A percentile compares a stretch with the other conserved stretches of the same genome.
phyloP scores from a whole-genome alignment of 2,797 vertebrate genomes.

The Eulemur rubriventer region DNA sequence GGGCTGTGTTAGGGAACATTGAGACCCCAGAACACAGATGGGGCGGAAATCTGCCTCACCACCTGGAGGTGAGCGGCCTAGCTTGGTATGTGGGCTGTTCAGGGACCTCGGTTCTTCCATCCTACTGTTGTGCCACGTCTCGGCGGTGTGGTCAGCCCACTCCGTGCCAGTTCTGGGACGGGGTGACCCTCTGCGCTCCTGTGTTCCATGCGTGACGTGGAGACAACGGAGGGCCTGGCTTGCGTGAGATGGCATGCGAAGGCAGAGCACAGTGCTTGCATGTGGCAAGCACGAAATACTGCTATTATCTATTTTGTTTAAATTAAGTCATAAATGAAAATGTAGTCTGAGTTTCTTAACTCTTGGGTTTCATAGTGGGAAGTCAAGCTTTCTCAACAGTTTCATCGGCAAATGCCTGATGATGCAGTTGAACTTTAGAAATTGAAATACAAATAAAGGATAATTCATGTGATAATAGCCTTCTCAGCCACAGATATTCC shows the following conservation, averaged over 20 bases:
- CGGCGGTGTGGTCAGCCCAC: neutral
- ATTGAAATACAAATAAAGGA: neutral
- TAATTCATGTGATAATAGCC: neutral
- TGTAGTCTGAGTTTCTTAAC: neutral
- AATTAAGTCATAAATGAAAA: neutral
- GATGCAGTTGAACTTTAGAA: neutral
- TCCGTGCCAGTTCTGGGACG: fast-evolving
- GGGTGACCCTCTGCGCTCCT: too few species aligned
- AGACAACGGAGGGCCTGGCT: neutral
- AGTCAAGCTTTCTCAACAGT: too few species aligned
- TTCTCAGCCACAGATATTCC: neutral
- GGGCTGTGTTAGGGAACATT: fast-evolving
- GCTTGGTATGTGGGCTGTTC: neutral
- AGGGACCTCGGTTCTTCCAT: fast-evolving
- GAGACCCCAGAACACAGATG: fast-evolving
- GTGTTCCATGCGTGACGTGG: neutral
- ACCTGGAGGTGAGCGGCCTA: fast-evolving
- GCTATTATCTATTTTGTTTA: neutral
- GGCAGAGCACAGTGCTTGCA: neutral
- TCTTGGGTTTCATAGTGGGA: neutral
- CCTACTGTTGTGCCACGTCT: neutral
- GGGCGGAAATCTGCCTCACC: neutral
- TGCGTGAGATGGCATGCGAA: neutral
- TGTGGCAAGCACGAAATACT: too few species aligned
- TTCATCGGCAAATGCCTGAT: neutral